phyloP scores from a whole-genome alignment of 2,113 vertebrate genomes.

The Albula goreensis region DNA sequence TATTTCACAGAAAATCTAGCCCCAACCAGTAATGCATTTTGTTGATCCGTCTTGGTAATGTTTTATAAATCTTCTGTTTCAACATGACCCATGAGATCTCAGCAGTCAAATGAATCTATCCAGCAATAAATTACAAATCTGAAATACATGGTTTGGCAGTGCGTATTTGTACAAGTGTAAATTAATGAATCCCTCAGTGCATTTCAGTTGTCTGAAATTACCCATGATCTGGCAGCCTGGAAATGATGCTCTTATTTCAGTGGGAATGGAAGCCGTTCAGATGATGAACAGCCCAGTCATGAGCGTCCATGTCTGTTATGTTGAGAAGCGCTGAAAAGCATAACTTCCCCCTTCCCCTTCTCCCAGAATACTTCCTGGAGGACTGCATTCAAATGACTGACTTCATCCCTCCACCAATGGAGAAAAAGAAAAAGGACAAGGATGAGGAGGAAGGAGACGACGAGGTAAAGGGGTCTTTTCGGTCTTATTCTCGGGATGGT shows the following conservation, averaged over 20 bases:
- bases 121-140: no score
- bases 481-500: constrained; percentile 21
- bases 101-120: no score
- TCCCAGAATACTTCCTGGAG: constrained; percentile 91
- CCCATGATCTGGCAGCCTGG: not conserved
- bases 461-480: no score
- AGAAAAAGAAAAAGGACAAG: constrained; percentile 91
- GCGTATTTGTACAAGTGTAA: no score
- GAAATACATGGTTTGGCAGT: no score
- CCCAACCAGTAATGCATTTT: no score
- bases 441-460: constrained; percentile 85
- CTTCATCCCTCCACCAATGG: constrained; percentile 85
- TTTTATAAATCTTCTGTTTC: no score
- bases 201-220: not conserved
- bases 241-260: not conserved
- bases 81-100: no score
- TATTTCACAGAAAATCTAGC: not conserved
- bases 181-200: not conserved
- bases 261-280: not conserved
- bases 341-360: not conserved
- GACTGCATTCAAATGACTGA: constrained; percentile 96
- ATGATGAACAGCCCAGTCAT: not conserved
- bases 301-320: not conserved
- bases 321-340: not conserved
- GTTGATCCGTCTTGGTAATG: no score